A percentile compares a stretch with the other conserved stretches of the same genome.
These are phyloP conservation scores for Carposina sasakii DNA, from an alignment of 1,140 invertebrate genomes.

Conservation along the genomic window DNA sequence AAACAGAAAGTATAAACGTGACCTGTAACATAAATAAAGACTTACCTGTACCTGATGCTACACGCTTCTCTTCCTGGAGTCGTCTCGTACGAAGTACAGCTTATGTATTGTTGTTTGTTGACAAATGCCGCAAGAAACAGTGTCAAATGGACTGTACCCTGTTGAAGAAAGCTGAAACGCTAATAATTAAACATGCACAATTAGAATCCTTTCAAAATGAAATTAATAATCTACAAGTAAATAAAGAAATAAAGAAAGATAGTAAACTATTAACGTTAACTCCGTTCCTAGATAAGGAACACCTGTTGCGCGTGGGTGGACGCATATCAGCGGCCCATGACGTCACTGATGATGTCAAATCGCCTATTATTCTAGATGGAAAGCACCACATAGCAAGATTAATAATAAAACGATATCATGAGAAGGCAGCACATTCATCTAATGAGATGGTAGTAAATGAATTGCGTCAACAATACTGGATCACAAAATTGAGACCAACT, in stretches of 20 bases:
- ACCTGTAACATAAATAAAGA: neutral
- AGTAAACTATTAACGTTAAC: conserved; percentile 8
- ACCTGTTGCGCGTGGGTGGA: conserved; percentile 1
- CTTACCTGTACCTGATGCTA: conserved; percentile 7
- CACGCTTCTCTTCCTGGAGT: conserved; percentile 14
- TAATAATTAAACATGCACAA: conserved; percentile 4
- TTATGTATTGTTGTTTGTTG: conserved; percentile 4
- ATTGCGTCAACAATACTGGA: neutral
- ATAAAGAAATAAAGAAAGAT: neutral
- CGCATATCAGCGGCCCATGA: conserved; percentile 9
- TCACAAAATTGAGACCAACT: neutral
- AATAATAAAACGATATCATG: conserved; percentile 2
- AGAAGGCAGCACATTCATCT: neutral
- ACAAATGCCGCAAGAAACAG: neutral
- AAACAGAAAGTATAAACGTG: neutral
- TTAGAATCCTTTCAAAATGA: neutral
- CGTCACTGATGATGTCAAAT: neutral
- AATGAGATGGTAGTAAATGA: conserved; percentile 1
- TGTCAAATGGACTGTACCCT: neutral
- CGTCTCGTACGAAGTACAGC: conserved; percentile 5
- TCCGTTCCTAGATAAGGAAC: conserved; percentile 4
- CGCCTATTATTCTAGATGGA: conserved; percentile 9
- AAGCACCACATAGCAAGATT: neutral
- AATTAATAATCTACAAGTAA: neutral
- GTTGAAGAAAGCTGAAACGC: conserved; percentile 2